Percentiles rank a stretch among this genome's conserved stretches.
These are phyloP conservation scores for Macropus fuliginosus DNA, from an alignment of 2,797 vertebrate species.

Conservation along the genomic window DNA sequence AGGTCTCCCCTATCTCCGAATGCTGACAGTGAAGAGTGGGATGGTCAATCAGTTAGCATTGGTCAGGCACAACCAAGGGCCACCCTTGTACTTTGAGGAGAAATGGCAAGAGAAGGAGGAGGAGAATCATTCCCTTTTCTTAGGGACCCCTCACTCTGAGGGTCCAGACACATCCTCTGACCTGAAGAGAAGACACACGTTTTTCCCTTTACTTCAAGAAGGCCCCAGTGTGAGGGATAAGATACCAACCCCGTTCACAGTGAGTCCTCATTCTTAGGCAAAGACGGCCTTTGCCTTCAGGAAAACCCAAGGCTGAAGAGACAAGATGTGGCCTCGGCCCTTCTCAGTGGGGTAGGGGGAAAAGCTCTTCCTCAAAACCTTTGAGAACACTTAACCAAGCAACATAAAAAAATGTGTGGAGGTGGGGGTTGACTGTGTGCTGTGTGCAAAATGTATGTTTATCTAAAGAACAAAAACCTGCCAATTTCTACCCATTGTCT, in stretches of 20 bases:
- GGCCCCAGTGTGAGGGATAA: neutral
- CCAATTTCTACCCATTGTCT: neutral
- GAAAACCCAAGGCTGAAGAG: neutral
- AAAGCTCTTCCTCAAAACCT: neutral
- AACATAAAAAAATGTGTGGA: neutral
- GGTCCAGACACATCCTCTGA: neutral
- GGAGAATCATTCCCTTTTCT: neutral
- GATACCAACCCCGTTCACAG: neutral
- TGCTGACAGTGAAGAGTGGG: neutral
- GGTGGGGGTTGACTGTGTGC: neutral
- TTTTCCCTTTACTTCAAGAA: neutral
- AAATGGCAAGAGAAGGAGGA: neutral
- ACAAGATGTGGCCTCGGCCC: neutral
- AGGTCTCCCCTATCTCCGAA: neutral
- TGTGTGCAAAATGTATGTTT: neutral
- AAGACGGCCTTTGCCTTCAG: conserved; percentile 11
- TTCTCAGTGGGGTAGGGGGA: neutral
- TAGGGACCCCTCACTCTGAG: neutral
- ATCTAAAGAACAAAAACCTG: neutral
- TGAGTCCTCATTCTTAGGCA: neutral
- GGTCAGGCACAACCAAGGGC: conserved; percentile 72
- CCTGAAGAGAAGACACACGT: neutral
- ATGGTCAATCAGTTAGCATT: conserved; percentile 33
- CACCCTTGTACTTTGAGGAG: neutral
- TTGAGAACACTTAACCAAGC: neutral